These are phyloP conservation scores for Leucophenga montana DNA, from an alignment of 2,888 invertebrate species.

Conservation along the genomic window DNA sequence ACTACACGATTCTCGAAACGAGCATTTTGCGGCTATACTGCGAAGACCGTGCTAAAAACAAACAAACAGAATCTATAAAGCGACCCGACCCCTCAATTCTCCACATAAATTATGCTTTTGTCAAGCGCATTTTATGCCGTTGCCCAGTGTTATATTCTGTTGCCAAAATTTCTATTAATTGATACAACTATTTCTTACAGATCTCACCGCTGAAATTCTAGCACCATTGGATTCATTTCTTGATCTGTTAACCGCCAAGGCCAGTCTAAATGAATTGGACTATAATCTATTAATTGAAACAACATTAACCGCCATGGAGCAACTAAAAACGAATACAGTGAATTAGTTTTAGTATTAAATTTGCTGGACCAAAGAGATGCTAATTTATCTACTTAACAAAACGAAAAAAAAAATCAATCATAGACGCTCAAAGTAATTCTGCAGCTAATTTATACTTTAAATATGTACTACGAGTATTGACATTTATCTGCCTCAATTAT, in stretches of 20 bases:
- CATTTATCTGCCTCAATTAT: no score
- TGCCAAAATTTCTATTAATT: no score
- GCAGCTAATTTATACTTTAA: not conserved
- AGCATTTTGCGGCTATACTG: no score
- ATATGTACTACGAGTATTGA: no score
- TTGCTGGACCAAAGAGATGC: not conserved
- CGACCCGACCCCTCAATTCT: no score
- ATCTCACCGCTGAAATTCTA: slow-evolving; percentile 82
- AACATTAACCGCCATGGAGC: slow-evolving; percentile 75
- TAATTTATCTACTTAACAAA: not conserved
- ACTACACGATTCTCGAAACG: no score
- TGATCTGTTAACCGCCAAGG: slow-evolving; percentile 89
- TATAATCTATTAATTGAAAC: slow-evolving; percentile 90
- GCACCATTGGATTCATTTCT: slow-evolving; percentile 89
- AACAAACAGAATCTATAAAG: no score
- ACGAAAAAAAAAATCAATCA: not conserved
- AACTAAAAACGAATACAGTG: slow-evolving; percentile 48
- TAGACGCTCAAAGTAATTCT: not conserved
- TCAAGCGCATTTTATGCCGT: no score
- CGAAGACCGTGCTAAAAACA: no score
- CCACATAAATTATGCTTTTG: no score
- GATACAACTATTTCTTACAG: slow-evolving; percentile 70
- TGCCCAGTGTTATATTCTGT: no score
- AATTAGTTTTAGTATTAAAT: not conserved
- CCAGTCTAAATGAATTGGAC: slow-evolving; percentile 87